A percentile compares a stretch with the other conserved stretches of the same genome.
Conservation (phyloP, 2,797 vertebrate species). For the Acrocephalus scirpaceus region DNA sequence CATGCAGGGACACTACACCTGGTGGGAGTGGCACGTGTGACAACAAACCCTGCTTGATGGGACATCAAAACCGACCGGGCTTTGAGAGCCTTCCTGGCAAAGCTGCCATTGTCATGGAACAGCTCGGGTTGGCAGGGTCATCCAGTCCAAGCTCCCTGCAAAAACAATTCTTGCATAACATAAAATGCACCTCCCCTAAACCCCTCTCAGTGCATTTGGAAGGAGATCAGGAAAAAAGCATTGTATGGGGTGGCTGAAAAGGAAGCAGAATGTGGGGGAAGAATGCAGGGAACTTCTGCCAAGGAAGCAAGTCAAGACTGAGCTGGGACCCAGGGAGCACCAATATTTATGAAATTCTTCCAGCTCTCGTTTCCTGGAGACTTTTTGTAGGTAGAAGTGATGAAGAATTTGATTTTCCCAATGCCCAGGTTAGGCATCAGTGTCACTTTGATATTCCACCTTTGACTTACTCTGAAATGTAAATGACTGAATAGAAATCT, state of each 20-base stretch:
- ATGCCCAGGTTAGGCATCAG: not conserved
- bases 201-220: accelerated
- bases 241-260: accelerated
- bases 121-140: accelerated
- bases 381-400: not conserved
- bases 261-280: accelerated
- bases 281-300: not conserved
- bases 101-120: accelerated
- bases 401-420: not conserved
- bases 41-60: not conserved
- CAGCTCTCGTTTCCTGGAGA: not conserved
- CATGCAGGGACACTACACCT: not conserved
- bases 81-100: not conserved
- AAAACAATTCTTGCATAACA: accelerated
- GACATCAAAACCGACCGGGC: not conserved
- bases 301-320: not conserved
- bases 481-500: not conserved
- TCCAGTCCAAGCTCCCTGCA: accelerated
- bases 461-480: not conserved
- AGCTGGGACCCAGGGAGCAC: accelerated
- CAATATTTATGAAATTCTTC: not conserved
- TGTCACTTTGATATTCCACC: not conserved
- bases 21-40: not conserved
- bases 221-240: not conserved
- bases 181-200: not conserved